Evolutionary conservation across 1,140 invertebrate genomes (phyloP).

Genomic region (Plutomurus gul): DNA sequence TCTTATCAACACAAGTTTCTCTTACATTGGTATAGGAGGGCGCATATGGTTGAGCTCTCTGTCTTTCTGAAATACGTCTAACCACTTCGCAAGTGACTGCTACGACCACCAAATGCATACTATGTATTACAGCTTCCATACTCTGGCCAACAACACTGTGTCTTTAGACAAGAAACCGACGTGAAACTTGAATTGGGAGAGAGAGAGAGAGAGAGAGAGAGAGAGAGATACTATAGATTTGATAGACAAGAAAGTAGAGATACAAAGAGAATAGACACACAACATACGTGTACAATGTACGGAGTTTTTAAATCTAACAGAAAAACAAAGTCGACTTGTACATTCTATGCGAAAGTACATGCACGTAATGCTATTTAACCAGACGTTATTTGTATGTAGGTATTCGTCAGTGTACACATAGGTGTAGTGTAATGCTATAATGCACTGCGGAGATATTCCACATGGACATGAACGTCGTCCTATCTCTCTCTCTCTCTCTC

Average conservation of each 20-base stretch:
- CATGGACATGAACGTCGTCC: no score
- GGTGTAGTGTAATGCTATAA: no score
- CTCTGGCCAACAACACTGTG: neutral
- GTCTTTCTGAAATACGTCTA: neutral
- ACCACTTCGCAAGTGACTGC: no score
- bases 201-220: neutral
- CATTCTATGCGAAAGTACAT: no score
- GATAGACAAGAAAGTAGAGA: neutral
- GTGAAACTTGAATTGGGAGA: neutral
- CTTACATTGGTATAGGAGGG: neutral
- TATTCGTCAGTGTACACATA: no score
- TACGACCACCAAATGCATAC: neutral
- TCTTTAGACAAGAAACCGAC: neutral
- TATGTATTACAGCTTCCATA: neutral
- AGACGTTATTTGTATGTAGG: no score
- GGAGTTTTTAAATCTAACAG: no score
- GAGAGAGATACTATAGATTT: neutral
- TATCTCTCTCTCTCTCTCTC: no score
- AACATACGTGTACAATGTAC: neutral
- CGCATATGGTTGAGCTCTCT: neutral
- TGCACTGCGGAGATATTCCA: no score
- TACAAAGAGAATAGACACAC: no score
- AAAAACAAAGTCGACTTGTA: no score
- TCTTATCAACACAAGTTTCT: conserved; percentile 1
- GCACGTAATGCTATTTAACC: no score